Evolutionary conservation across 2,888 invertebrate species (phyloP), one percentile per base, ranked within the genome.

Genomic region (Eurytoma californica): DNA sequence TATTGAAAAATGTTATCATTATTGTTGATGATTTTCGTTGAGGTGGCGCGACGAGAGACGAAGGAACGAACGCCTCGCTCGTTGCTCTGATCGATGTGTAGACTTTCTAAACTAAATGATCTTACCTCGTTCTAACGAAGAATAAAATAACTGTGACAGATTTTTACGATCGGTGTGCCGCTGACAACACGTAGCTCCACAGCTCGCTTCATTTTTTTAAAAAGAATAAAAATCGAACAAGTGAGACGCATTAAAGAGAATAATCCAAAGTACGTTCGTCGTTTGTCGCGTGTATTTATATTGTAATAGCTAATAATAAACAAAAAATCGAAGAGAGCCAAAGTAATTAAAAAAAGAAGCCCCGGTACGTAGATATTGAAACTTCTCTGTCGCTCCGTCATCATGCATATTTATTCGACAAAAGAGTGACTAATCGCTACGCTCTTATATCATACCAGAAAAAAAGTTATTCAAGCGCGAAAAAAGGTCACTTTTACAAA

Each of bases 371-470:
- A 65, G 57, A 77, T 70, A 58, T 58, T 58, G 24, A 70, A 69
- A 76, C 53, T 55, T 77, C 72, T 77, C 72, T 72, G 66, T 77
- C 58, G 58, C 66, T 72, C 39, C 39, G 77, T 77, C 72, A 77
- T 72, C 53, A 67, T 72, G 72, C 77, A 77, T 77, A 67, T 72
- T 72, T 77, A 77, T 53, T 57, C 76, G 55, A 61, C 28, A 65
- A 69, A 14, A 51, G 66, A 20, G 14, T 28, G 47, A 57, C 16
- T 51, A 55, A 60, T 61, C 47, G 63, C 69, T 69, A 63, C 55
- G 61, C 69, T 76, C 69, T 39, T 24, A 55, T 60, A 66, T 47
- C 57, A 28, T 58, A 13, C 24, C 39, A 39, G 18, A 72, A 30
- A 30, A 57, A 39, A 39, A 65, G 16, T 18, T 47, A 24, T 73